Percentiles rank a stretch among this genome's conserved stretches.
Conservation (phyloP, 1,140 invertebrate species). For the Schlechtendalia chinensis region DNA sequence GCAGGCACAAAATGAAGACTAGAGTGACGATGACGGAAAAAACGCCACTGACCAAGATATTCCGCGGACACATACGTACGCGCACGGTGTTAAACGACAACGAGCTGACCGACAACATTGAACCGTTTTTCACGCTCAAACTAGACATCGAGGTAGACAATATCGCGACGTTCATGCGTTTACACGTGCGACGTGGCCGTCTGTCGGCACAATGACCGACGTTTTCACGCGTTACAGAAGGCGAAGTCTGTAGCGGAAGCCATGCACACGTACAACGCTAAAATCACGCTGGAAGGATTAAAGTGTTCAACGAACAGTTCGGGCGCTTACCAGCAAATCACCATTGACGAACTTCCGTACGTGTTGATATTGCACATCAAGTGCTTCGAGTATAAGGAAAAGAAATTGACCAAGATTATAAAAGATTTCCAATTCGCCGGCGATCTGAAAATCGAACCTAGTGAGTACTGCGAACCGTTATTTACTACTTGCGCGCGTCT, state of each 20-base stretch:
- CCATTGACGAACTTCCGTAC: constrained; percentile 77
- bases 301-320: constrained; percentile 76
- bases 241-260: constrained; percentile 79
- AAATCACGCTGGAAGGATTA: constrained; percentile 81
- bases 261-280: constrained; percentile 76
- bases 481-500: too few relatives aligned
- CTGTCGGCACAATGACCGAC: too few relatives aligned
- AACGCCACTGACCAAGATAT: constrained; percentile 87
- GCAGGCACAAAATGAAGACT: constrained; percentile 80
- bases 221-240: constrained; percentile 64
- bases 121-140: constrained; percentile 91
- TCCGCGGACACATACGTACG: constrained; percentile 83
- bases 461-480: constrained; percentile 62
- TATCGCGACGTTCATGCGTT: constrained; percentile 50
- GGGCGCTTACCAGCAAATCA: constrained; percentile 81
- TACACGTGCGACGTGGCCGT: too few relatives aligned
- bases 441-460: constrained; percentile 84
- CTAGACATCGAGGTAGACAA: constrained; percentile 82
- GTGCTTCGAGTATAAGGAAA: constrained; percentile 81
- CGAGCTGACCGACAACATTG: constrained; percentile 72
- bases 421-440: constrained; percentile 86
- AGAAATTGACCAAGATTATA: constrained; percentile 84
- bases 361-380: constrained; percentile 77
- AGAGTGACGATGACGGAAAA: constrained; percentile 65
- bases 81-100: constrained; percentile 67